phyloP scores from a whole-genome alignment of 1,140 invertebrate species.

The Plodia interpunctella region DNA sequence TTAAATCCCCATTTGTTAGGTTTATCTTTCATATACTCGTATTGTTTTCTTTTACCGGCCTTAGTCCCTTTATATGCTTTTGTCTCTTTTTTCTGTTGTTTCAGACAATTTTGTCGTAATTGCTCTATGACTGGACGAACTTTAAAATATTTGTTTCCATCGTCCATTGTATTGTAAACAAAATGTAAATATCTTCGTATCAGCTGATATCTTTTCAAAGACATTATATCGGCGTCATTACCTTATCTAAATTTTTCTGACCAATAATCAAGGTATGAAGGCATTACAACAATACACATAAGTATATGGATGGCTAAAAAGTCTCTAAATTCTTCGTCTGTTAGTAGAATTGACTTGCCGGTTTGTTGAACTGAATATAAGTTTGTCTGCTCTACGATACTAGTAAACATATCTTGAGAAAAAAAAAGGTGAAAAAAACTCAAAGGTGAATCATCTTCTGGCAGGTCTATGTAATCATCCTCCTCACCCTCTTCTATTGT shows the following conservation, averaged over 20 bases:
- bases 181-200: conserved; percentile 3
- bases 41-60: conserved; percentile 37
- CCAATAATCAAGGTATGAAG: conserved; percentile 24
- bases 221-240: conserved; percentile 19
- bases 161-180: not conserved
- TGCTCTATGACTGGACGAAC: conserved; percentile 26
- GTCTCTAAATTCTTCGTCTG: conserved; percentile 17
- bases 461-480: no score
- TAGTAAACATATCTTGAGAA: conserved; percentile 21
- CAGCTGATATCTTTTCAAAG: conserved; percentile 21
- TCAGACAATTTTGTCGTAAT: conserved; percentile 30
- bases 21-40: conserved; percentile 34
- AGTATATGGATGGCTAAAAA: conserved; percentile 18
- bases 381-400: conserved; percentile 25
- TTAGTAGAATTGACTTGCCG: no score
- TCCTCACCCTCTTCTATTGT: no score
- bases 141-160: conserved; percentile 11
- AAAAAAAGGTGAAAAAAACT: conserved; percentile 19
- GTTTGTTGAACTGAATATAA: conserved; percentile 22
- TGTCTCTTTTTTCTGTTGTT: conserved; percentile 50
- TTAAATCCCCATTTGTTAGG: conserved; percentile 54
- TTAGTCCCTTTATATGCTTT: conserved; percentile 57
- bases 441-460: no score
- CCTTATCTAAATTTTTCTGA: conserved; percentile 19
- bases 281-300: conserved; percentile 17